phyloP scores from a whole-genome alignment of 2,797 vertebrate genomes.

The Peromyscus attwateri region DNA sequence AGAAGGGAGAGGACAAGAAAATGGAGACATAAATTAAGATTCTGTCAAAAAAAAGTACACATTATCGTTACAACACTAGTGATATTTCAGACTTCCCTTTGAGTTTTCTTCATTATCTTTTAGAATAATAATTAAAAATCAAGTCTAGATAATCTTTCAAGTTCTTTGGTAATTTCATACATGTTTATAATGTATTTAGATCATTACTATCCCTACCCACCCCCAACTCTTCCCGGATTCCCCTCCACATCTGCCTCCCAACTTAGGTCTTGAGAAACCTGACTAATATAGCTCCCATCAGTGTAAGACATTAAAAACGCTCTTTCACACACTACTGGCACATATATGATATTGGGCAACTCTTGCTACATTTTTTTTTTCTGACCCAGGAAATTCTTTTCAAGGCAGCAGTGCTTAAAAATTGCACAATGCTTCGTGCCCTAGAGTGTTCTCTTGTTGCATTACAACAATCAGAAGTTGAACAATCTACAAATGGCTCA shows the following conservation, averaged over 20 bases:
- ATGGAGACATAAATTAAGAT: not conserved
- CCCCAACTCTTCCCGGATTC: not conserved
- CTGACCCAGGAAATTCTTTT: constrained; percentile 13
- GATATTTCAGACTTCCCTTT: constrained; percentile 14
- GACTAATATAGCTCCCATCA: constrained; percentile 14
- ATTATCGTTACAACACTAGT: constrained; percentile 42
- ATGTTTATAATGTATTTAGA: not conserved
- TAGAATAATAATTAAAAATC: constrained; percentile 15
- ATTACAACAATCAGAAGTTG: constrained; percentile 6
- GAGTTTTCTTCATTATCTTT: constrained; percentile 19
- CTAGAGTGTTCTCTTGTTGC: not conserved
- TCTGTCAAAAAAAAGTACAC: not conserved
- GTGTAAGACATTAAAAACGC: constrained; percentile 23
- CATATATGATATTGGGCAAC: not conserved
- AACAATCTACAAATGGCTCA: not conserved
- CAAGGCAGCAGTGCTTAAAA: not conserved
- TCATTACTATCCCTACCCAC: not conserved
- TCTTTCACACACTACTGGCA: not conserved
- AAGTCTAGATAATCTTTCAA: not conserved
- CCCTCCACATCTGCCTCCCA: not conserved
- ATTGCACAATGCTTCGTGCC: constrained; percentile 19
- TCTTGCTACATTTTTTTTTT: constrained; percentile 29
- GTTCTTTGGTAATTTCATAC: not conserved
- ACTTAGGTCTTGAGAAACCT: not conserved
- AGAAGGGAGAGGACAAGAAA: no score